Evolutionary conservation across 1,140 invertebrate genomes (phyloP), one percentile per base, ranked within the genome.

Genomic region (Aphaenogaster rudis): DNA sequence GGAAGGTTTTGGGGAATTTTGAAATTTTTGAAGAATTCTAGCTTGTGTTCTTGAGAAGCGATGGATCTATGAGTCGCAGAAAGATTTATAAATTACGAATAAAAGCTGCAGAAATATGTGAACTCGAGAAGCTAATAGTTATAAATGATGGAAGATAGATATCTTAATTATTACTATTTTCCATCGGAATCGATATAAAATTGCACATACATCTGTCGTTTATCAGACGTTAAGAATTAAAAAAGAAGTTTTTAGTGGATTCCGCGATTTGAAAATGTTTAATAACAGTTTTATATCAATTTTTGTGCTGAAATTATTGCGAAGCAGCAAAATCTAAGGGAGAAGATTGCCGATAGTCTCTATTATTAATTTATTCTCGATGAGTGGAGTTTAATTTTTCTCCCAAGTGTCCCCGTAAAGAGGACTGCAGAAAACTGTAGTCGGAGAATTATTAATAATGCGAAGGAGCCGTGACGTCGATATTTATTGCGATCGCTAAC

Each of bases 11-110:
- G 3, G 6, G 21, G 33, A 36, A 2, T 13, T 15, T 28, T 3
- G 39, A 17, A 28, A 28, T 54, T 39, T 69, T n/a, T 33, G 0
- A 50, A 67, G 33, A 66, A 67, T 4, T 50, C 64, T 13, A 15
- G 4, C 8, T n/a, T 17, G 50, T 74, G n/a, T 67, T 21, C 50
- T 57, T 69, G 21, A 81, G n/a, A 45, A 81, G 50, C n/a, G n/a
- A 80, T 17, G 13, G 7, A 77, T 78, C 15, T 7, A 63, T 4
- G 42, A 8, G 3, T n/a, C 21, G 33, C 33, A 21, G 21, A 15
- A 45, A 67, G 13, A 57, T n/a, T 33, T 57, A 6, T 13, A 45
- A 69, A 11, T 54, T 71, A 45, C 13, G 2, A 45, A 71, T 3
- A 28, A 3, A 66, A 39, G n/a, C 7, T 42, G 13, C 45, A 15